These are phyloP conservation scores for Littorina saxatilis DNA, from an alignment of 1,140 invertebrate species.

Conservation along the genomic window DNA sequence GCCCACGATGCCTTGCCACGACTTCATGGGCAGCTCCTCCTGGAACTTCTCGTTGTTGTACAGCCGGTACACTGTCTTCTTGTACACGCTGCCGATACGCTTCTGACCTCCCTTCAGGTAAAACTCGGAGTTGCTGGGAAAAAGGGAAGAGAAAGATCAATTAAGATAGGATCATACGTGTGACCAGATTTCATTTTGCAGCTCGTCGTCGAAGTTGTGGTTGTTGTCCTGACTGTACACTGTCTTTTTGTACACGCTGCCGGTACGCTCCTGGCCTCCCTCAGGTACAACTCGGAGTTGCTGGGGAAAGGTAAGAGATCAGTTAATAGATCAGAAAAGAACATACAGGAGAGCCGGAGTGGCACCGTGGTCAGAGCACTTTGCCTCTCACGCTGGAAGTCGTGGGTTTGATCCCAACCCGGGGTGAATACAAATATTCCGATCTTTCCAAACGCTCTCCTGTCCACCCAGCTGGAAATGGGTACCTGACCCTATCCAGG, in stretches of 20 bases:
- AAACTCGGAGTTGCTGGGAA: constrained; percentile 31
- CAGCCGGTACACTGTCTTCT: constrained; percentile 44
- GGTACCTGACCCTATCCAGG: too few species aligned
- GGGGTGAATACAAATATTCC: too few species aligned
- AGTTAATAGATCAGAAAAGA: neutral
- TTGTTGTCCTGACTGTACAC: constrained; percentile 61
- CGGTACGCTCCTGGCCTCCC: constrained; percentile 40
- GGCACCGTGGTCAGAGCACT: too few species aligned
- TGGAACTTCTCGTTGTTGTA: constrained; percentile 54
- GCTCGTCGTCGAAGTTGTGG: constrained; percentile 49
- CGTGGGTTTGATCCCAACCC: too few species aligned
- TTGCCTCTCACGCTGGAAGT: too few species aligned
- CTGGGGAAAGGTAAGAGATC: too few species aligned
- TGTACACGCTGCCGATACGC: constrained; percentile 44
- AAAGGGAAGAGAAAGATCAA: constrained; percentile 17
- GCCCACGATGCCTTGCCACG: constrained; percentile 61
- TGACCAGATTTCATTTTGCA: too few species aligned
- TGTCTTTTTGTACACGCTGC: constrained; percentile 61
- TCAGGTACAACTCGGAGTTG: constrained; percentile 36
- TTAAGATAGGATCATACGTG: too few species aligned
- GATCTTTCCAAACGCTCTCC: too few species aligned
- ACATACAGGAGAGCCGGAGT: neutral
- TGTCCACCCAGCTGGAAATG: too few species aligned
- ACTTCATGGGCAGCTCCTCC: constrained; percentile 36
- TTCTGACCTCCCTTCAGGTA: constrained; percentile 41